These are phyloP conservation scores for Trichonephila inaurata DNA, from an alignment of 1,140 invertebrate genomes.

Conservation along the genomic window DNA sequence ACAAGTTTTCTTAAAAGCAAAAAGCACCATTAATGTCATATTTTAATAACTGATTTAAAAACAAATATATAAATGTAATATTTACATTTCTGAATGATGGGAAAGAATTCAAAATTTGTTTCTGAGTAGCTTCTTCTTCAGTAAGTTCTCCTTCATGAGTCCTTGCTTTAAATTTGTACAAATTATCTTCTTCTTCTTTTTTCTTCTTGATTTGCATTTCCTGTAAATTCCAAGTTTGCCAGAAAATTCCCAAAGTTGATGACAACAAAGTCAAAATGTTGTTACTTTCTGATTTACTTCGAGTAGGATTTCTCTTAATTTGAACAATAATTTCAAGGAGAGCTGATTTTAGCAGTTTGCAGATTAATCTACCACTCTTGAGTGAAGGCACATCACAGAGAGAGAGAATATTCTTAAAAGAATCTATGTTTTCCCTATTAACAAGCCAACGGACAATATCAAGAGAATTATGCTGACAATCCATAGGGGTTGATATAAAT, in stretches of 20 bases:
- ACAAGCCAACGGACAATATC: neutral
- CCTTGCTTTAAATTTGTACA: constrained; percentile 88
- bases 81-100: constrained; percentile 86
- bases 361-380: neutral
- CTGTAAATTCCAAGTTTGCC: constrained; percentile 88
- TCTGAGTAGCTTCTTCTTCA: constrained; percentile 88
- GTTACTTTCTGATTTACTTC: neutral
- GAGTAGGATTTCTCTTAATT: constrained; percentile 75
- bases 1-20: too few species aligned
- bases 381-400: neutral
- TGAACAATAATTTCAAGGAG: constrained; percentile 77
- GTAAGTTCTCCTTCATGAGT: constrained; percentile 81
- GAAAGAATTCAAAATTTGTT: constrained; percentile 88
- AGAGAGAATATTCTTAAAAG: constrained; percentile 34
- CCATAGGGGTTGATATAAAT: constrained; percentile 13
- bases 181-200: constrained; percentile 88
- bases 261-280: neutral
- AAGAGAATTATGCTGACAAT: neutral
- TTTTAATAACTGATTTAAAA: neutral
- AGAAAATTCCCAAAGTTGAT: constrained; percentile 79
- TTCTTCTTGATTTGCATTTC: constrained; percentile 86
- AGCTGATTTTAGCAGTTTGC: constrained; percentile 79
- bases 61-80: neutral
- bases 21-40: neutral
- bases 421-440: neutral